Percentiles rank a stretch among this genome's conserved stretches.
Conservation (phyloP, 2,888 invertebrate genomes). For the Agrypnus murinus region DNA sequence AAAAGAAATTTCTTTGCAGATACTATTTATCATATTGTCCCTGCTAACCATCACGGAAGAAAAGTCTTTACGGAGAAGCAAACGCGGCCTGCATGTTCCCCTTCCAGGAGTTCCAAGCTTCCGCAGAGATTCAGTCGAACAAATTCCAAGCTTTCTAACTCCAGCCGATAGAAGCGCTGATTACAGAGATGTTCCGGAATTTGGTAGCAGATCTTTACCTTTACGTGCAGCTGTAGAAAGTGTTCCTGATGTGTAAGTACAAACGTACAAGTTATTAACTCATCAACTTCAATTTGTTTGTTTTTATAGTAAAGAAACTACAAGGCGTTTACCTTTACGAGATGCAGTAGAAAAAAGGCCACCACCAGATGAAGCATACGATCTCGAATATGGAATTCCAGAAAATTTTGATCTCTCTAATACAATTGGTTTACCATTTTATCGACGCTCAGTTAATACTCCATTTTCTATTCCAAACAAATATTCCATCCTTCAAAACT, state of each 20-base stretch:
- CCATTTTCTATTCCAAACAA: conserved; percentile 48
- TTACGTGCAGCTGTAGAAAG: conserved; percentile 86
- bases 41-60: conserved; percentile 61
- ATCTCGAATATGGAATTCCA: conserved; percentile 39
- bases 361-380: conserved; percentile 67
- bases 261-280: conserved; percentile 6
- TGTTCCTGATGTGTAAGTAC: conserved; percentile 73
- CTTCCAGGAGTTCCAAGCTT: conserved; percentile 66
- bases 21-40: conserved; percentile 59
- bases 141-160: conserved; percentile 61
- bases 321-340: conserved; percentile 77
- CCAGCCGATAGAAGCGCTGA: conserved; percentile 58
- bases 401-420: conserved; percentile 32
- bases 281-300: conserved; percentile 51
- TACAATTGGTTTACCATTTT: conserved; percentile 8
- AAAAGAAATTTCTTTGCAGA: conserved; percentile 61
- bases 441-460: background rate
- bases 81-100: conserved; percentile 63
- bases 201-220: conserved; percentile 74
- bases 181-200: conserved; percentile 62
- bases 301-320: conserved; percentile 66
- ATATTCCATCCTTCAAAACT: conserved; percentile 59
- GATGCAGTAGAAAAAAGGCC: conserved; percentile 82
- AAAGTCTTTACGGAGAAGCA: conserved; percentile 56
- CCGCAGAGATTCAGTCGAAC: conserved; percentile 71